Base-by-base conservation (phyloP, 2,888 invertebrate species). In the Philereme vetulata region DNA sequence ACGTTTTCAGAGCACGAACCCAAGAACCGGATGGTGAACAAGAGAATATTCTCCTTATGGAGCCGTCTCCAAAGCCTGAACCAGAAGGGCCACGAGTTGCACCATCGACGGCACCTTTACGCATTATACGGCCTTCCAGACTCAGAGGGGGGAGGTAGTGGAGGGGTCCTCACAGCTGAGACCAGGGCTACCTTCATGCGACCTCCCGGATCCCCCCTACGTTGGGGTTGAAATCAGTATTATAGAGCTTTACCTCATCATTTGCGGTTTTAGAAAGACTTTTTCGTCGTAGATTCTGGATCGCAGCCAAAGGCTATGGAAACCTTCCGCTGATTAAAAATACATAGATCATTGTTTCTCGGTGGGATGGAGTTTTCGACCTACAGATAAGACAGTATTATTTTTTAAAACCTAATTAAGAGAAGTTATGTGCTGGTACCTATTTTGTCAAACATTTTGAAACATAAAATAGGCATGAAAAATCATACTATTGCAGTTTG, bases 141-240 rank as follows among this genome's bases (percentile, higher is more conserved):
- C 32, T 79, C 80, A 4, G 84, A 82, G 11, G 78, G 80, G 6
- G 76, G 78, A 8, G 76, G 79, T 33, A 76, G 77, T 4, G 76
- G 79, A 32, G 81, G 81, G 3, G 69, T 76, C 1, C 80, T 91
- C 21, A 90, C 90, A 0, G 90, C 91, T 0, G 89, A 91, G 66
- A 89, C 91, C 54, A 85, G 91, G 65, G 86, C 71, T 8, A 83
- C 81, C 3, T 78, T 88, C 61, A 78, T 87, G 75, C 78, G 92
- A 80, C 91, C 92, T 59, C 90, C 92, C 4, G 92, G 92, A 63
- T 90, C 91, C 10, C 92, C 92, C 4, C 73, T 92, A 42, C 80
- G 92, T 66, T 93, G 91, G 90, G 90, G 93, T 58, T 88, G 76
- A 88, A 74, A 61, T 48, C n/a, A 64, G 59, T 63, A 40, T 54